Evolutionary conservation across 2,113 vertebrate species (phyloP).

Genomic region (Seriola aureovittata): DNA sequence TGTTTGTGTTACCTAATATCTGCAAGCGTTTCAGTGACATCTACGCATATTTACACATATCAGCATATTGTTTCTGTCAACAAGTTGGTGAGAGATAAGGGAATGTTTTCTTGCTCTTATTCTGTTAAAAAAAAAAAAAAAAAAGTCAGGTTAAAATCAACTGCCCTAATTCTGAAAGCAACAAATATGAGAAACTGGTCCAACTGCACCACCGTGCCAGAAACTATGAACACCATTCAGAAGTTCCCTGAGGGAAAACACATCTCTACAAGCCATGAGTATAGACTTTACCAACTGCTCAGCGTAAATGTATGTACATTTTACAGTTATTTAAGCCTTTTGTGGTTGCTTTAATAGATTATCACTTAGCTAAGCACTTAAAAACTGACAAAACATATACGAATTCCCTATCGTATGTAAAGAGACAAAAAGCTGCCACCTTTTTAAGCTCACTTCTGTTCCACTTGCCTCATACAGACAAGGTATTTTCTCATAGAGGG

Average conservation of each 20-base stretch:
- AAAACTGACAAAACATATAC: background rate
- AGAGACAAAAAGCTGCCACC: background rate
- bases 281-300: background rate
- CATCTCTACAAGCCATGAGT: background rate
- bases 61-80: background rate
- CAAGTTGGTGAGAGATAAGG: background rate
- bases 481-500: background rate
- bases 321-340: slow-evolving; percentile 5
- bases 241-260: slow-evolving; percentile 36
- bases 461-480: background rate
- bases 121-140: slow-evolving; percentile 23
- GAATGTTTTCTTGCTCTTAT: slow-evolving; percentile 13
- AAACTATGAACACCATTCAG: slow-evolving; percentile 17
- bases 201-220: background rate
- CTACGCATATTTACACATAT: slow-evolving; percentile 11
- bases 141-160: background rate
- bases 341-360: slow-evolving; percentile 1
- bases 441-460: background rate
- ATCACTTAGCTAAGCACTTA: background rate
- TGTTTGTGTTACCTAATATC: slow-evolving; percentile 21
- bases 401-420: background rate
- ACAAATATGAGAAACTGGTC: slow-evolving; percentile 21
- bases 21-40: slow-evolving; percentile 21
- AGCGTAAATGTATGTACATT: background rate
- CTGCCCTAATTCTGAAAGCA: background rate